Base-by-base conservation (phyloP, 2,113 vertebrate genomes). In the Neogale vison region DNA sequence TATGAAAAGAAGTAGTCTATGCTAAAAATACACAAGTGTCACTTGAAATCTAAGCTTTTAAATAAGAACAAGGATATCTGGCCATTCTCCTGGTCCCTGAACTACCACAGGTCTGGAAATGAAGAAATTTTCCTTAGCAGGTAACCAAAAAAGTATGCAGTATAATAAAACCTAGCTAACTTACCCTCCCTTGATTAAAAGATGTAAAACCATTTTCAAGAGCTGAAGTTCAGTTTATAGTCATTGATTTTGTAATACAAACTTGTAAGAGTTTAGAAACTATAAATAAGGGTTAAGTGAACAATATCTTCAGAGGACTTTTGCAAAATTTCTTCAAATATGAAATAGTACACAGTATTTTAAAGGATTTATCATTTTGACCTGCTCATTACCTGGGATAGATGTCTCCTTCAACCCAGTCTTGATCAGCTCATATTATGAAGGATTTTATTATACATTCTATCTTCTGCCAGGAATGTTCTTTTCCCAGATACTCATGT, bases 21-120 rank as follows among this genome's bases (percentile, higher is more conserved):
- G 31, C 12, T 85, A 67, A 95, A 95, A 81, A 77, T 84, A 72
- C 20, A 39, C 42, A 94, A 47, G 17, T 81, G 63, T 90, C 84
- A 84, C 80, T 88, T 90, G 80, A 95, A 88, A 96, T 90, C 34
- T 59, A 80, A 95, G 34, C 50, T 84, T 45, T 88, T 34, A 87
- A 94, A 90, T 36, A 63, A 86, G 84, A 90, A 96, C 9, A 39
- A 84, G 18, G 36, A 86, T 45, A 93, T 90, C 61, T 90, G 79
- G 21, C 72, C 34, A 71, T 79, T 3, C 36, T 91, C 39, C 1
- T 71, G 20, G 11, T 90, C 55, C 18, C 14, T 88, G 2, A 55
- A 57, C 13, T 81, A 1, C 17, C n/a, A 72, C 2, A 67, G 24
- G 39, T 65, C 14, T 36, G 11, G 34, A 83, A 72, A 76, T 77